A percentile compares a stretch with the other conserved stretches of the same genome.
Evolutionary conservation across 2,113 vertebrate species (phyloP).

Genomic region (Candoia aspera): DNA sequence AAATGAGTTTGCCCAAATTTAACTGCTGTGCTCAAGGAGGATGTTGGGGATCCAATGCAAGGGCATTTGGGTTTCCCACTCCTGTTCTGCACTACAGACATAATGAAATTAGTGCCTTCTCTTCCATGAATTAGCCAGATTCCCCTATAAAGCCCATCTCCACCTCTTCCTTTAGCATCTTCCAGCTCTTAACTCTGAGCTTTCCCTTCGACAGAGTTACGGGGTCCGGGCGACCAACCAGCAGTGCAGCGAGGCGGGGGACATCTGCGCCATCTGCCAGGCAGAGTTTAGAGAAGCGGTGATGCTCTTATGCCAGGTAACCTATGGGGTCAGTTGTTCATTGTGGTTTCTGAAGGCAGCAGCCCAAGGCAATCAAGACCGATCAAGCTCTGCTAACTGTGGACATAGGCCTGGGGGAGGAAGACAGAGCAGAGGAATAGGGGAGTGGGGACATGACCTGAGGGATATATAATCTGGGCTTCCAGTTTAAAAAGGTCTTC

Average conservation of each 20-base stretch:
- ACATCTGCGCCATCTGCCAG: slow-evolving; percentile 96
- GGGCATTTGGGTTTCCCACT: neutral
- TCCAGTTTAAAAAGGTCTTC: neutral
- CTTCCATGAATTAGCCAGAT: neutral
- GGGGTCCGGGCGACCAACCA: slow-evolving; percentile 91
- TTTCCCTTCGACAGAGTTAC: slow-evolving; percentile 77
- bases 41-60: neutral
- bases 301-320: slow-evolving; percentile 93
- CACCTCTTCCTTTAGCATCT: neutral
- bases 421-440: neutral
- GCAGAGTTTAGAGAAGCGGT: slow-evolving; percentile 92
- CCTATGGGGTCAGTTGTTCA: neutral
- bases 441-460: neutral
- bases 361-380: too few species aligned
- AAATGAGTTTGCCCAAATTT: neutral
- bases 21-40: neutral
- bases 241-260: slow-evolving; percentile 92
- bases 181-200: neutral
- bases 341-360: neutral
- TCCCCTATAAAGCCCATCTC: neutral
- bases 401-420: neutral
- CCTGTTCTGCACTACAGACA: neutral
- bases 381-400: neutral
- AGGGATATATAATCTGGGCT: neutral
- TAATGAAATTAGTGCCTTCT: neutral